Percentiles rank a stretch among this genome's conserved stretches.
These are phyloP conservation scores for Pocillopora grandis DNA, from an alignment of 92 coral and sea anemone genomes.

Conservation along the genomic window DNA sequence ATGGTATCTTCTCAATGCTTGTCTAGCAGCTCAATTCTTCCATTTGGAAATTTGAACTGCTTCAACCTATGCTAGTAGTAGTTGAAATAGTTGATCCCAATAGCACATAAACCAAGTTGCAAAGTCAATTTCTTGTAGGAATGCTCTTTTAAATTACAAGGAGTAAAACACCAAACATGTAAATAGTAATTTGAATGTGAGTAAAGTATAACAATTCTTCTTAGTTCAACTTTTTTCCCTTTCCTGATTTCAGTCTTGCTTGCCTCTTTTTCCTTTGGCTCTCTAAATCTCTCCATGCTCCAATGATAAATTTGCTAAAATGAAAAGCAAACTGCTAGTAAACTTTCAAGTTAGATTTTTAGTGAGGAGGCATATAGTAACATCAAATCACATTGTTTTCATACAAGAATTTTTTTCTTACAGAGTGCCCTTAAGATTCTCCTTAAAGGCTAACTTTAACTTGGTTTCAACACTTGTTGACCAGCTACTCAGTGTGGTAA, in stretches of 20 bases:
- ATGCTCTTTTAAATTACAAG: not conserved
- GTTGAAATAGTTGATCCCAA: no score
- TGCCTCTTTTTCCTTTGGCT: constrained; percentile 57
- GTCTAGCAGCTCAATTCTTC: no score
- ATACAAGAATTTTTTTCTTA: no score
- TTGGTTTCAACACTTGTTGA: no score
- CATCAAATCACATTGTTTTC: not conserved
- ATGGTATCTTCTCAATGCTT: no score
- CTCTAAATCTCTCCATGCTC: constrained; percentile 56
- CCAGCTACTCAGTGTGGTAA: no score
- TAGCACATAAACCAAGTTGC: no score
- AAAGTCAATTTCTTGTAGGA: no score
- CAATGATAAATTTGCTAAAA: constrained; percentile 62
- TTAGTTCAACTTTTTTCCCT: constrained; percentile 37
- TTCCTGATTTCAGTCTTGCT: constrained; percentile 46
- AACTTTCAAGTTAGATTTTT: not conserved
- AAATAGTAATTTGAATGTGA: not conserved
- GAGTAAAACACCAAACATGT: not conserved
- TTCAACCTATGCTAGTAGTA: no score
- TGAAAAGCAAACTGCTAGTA: not conserved
- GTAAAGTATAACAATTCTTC: not conserved
- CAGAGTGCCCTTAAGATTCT: no score
- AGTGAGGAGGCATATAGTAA: not conserved
- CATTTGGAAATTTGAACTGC: no score
- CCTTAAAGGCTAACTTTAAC: no score